Evolutionary conservation across 1,140 invertebrate species (phyloP).

Genomic region (Halyomorpha halys): DNA sequence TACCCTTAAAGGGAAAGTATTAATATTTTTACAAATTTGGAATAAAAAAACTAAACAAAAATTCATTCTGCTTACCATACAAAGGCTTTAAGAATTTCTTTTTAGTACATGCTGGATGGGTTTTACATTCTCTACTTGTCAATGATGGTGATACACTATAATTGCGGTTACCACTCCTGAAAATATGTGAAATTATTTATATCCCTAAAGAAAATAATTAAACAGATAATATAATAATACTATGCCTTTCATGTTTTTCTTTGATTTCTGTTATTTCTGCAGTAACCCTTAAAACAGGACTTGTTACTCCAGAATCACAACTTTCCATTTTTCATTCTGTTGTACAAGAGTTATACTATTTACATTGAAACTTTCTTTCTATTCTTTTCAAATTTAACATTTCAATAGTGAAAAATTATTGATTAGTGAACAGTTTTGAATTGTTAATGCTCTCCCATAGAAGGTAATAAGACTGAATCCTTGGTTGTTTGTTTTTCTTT

Average conservation of each 20-base stretch:
- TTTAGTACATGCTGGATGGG: background rate
- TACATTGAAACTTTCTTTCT: no score
- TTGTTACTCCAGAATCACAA: constrained; percentile 15
- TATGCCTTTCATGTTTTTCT: background rate
- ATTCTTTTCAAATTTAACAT: no score
- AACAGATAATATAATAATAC: no score
- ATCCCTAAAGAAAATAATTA: no score
- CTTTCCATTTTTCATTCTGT: constrained; percentile 14
- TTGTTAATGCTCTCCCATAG: no score
- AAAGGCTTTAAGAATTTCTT: constrained; percentile 9
- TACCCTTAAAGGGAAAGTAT: background rate
- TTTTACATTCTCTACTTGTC: constrained; percentile 1
- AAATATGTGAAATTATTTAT: background rate
- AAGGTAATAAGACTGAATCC: no score
- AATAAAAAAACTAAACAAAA: background rate
- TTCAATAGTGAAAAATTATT: no score
- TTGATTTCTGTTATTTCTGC: constrained; percentile 14
- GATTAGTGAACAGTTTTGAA: no score
- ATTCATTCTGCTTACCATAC: constrained; percentile 8
- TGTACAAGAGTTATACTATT: no score
- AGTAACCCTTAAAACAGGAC: constrained; percentile 14
- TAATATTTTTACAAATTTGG: background rate
- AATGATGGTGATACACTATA: constrained; percentile 5
- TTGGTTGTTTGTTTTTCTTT: no score
- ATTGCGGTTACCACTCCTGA: background rate